These are phyloP conservation scores for Hymenochirus boettgeri DNA, from an alignment of 2,113 vertebrate species.

Conservation along the genomic window DNA sequence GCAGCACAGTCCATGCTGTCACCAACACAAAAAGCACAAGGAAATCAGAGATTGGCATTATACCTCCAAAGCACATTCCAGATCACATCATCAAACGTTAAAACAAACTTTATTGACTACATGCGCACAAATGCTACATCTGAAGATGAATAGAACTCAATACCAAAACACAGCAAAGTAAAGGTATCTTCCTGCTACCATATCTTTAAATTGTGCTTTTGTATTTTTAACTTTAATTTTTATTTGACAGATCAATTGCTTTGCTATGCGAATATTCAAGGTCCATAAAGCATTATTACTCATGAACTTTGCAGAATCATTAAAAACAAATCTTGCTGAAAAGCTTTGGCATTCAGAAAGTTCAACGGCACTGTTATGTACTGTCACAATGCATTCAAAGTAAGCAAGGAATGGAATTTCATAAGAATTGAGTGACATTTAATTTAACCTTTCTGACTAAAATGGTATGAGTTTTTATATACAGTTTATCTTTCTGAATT, in stretches of 20 bases:
- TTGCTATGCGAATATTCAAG: slow-evolving; percentile 38
- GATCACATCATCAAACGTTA: too few relatives aligned
- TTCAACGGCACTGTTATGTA: slow-evolving; percentile 40
- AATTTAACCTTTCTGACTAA: slow-evolving; percentile 43
- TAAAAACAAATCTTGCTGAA: slow-evolving; percentile 40
- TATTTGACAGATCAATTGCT: slow-evolving; percentile 27
- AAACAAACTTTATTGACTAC: too few relatives aligned
- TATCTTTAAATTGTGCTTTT: slow-evolving; percentile 14
- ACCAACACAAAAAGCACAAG: too few relatives aligned
- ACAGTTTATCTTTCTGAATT: slow-evolving; percentile 42
- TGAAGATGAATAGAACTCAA: too few relatives aligned
- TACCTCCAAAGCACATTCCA: too few relatives aligned
- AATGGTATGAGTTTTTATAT: slow-evolving; percentile 39
- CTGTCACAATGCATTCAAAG: slow-evolving; percentile 38
- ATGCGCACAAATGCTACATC: too few relatives aligned
- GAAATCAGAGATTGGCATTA: too few relatives aligned
- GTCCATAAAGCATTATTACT: slow-evolving; percentile 37
- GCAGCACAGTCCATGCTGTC: too few relatives aligned
- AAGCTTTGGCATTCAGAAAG: slow-evolving; percentile 40
- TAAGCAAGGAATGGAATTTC: slow-evolving; percentile 38
- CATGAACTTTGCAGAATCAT: slow-evolving; percentile 41
- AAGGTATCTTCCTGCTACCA: background rate
- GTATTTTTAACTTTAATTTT: slow-evolving; percentile 1
- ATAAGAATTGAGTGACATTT: slow-evolving; percentile 43
- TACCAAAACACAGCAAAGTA: too few relatives aligned